Evolutionary conservation across 2,888 invertebrate genomes (phyloP), one percentile per base, ranked within the genome.

Genomic region (Barypeithes pellucidus): DNA sequence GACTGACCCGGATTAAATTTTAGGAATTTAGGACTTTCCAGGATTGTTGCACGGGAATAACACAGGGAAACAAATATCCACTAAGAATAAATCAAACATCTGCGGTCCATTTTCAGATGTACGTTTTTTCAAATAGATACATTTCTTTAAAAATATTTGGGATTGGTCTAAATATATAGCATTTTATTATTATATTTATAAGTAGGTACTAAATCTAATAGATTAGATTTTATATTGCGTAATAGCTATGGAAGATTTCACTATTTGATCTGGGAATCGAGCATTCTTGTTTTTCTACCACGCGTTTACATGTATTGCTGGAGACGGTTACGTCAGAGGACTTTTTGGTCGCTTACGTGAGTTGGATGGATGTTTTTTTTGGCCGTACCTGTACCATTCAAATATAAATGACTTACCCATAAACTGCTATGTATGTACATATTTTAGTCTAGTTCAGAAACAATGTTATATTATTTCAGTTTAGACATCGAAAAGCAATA

Each of bases 11-110:
- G 24, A 52, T 52, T 52, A 52, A 52, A 29, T 52, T 47, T 52
- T 52, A 52, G 52, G 52, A 52, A 52, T 52, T 52, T 29, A 29
- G 29, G 52, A 52, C 14, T 52, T 29, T 52, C 52, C 52, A 24
- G 29, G 52, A 29, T 52, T 52, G 29, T 14, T 29, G 14, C 29
- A 29, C 24, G 14, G 29, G 8, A 52, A 29, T 52, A 52, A 52
- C 24, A 50, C 29, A 14, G 14, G 5, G 29, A 52, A 5, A 4
- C 41, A 22, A 62, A 20, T 18, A n/a, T 18, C n/a, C n/a, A n/a
- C n/a, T n/a, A n/a, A n/a, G n/a, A n/a, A n/a, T n/a, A n/a, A n/a
- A n/a, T n/a, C n/a, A n/a, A n/a, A n/a, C n/a, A n/a, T n/a, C n/a
- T n/a, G n/a, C n/a, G n/a, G n/a, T n/a, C n/a, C n/a, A n/a, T n/a